Conservation (phyloP, 2,797 vertebrate genomes). For the Xerus rutilus region DNA sequence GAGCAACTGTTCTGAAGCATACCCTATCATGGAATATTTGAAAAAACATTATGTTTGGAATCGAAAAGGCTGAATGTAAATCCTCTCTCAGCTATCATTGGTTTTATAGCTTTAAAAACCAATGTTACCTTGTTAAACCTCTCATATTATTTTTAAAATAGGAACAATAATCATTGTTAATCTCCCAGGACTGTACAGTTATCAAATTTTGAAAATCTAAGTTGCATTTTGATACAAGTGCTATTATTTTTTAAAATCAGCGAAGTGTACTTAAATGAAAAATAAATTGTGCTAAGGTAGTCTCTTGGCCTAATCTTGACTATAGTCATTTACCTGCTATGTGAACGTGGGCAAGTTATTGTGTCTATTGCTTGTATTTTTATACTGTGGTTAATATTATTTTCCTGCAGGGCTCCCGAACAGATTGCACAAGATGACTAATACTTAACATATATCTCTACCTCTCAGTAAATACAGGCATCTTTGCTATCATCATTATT, state of each 20-base stretch:
- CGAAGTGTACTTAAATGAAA: background rate
- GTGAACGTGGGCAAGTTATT: background rate
- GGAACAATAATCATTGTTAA: background rate
- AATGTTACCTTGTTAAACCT: background rate
- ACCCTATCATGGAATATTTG: background rate
- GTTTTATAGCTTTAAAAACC: background rate
- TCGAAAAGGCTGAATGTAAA: background rate
- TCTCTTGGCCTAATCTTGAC: background rate
- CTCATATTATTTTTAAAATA: background rate
- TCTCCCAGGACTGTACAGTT: background rate
- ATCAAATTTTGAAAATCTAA: constrained; percentile 4
- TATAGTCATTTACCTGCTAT: background rate
- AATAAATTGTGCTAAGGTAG: background rate
- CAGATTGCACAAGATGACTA: background rate
- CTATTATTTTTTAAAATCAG: background rate
- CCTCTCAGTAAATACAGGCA: background rate
- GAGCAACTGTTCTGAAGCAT: background rate
- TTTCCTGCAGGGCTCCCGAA: background rate
- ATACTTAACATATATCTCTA: background rate
- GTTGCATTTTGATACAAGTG: background rate
- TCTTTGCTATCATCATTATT: background rate
- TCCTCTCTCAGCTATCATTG: background rate
- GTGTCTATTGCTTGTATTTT: background rate
- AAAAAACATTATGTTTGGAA: background rate
- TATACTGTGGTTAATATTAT: background rate